Base-by-base conservation (phyloP, 37 sponge, comb jelly and placozoan species). In the Hormiphora californensis region DNA sequence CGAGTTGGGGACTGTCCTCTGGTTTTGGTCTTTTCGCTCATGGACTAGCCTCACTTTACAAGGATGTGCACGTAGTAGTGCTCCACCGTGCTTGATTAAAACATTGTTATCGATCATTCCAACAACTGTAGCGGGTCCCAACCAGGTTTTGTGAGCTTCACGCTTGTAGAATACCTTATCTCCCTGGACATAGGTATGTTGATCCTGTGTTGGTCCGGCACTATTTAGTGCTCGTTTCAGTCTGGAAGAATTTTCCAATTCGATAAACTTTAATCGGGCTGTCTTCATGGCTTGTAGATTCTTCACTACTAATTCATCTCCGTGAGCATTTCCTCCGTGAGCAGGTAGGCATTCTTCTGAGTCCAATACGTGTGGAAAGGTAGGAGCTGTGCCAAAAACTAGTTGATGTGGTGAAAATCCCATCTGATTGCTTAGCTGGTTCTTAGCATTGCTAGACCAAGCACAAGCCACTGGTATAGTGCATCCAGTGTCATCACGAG, bases 41-140 rank as follows among this genome's bases (percentile, higher is more conserved):
- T n/a, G n/a, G n/a, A n/a, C n/a, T n/a, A 73, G 81, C 22, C 31
- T 39, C 19, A 65, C 68, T 65, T 65, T 65, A 25, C 68, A 65
- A 1, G 68, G 68, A 35, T 65, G 41, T 23, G 8, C 44, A 40
- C 81, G 41, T 1, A 73, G 27, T 25, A 73, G 7, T n/a, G 1
- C 1, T 4, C 81, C 81, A 19, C 81, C 81, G 35, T 73, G 81
- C 25, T 73, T 73, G 44, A 73, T 73, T 4, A 73, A 22, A 4
- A 73, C 81, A 21, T 37, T 1, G 25, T 73, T 73, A 28, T 21
- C 44, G 5, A 73, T 22, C 1, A 43, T 43, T 11, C 81, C 81
- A 3, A 73, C 81, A 17, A 73, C 81, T 43, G n/a, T 40, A 17
- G 44, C 81, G 1, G 81, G 81, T 36, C 81, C 81, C 40, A 25